Evolutionary conservation across 2,888 invertebrate species (phyloP).

Genomic region (Baccha elongata): DNA sequence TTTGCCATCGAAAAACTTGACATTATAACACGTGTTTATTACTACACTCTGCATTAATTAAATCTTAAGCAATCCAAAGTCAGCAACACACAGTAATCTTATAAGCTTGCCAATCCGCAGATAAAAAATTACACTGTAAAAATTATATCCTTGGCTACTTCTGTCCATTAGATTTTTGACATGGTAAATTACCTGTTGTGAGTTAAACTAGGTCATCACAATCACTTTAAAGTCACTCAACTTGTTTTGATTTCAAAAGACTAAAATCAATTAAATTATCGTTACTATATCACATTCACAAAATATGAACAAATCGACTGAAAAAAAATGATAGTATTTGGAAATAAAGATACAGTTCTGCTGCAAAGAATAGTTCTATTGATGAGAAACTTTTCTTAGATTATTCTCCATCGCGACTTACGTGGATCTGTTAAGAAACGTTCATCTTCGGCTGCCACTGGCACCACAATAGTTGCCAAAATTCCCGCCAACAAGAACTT

Average conservation of each 20-base stretch:
- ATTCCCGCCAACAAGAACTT: constrained; percentile 61
- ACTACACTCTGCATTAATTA: not conserved
- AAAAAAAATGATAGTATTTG: not conserved
- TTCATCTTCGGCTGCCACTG: constrained; percentile 33
- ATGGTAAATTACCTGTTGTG: not conserved
- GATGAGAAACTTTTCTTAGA: not conserved
- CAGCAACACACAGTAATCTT: constrained; percentile 13
- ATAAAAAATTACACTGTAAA: not conserved
- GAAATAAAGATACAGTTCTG: not conserved
- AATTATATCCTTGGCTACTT: constrained; percentile 42
- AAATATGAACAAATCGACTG: not conserved
- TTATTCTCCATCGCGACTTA: constrained; percentile 44
- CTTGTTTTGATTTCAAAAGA: constrained; percentile 30
- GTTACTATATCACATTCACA: constrained; percentile 3
- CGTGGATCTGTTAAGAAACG: constrained; percentile 64
- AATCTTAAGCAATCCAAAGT: constrained; percentile 43
- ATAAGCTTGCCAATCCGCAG: not conserved
- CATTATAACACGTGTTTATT: constrained; percentile 35
- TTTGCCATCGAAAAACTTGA: constrained; percentile 51
- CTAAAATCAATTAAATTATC: not conserved
- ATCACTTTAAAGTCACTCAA: constrained; percentile 32
- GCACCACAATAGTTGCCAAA: constrained; percentile 21
- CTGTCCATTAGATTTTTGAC: not conserved
- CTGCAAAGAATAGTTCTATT: too few relatives aligned
- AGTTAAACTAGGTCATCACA: constrained; percentile 16